phyloP scores from a whole-genome alignment of 2,888 invertebrate species.

The Gasteruption jaculator region DNA sequence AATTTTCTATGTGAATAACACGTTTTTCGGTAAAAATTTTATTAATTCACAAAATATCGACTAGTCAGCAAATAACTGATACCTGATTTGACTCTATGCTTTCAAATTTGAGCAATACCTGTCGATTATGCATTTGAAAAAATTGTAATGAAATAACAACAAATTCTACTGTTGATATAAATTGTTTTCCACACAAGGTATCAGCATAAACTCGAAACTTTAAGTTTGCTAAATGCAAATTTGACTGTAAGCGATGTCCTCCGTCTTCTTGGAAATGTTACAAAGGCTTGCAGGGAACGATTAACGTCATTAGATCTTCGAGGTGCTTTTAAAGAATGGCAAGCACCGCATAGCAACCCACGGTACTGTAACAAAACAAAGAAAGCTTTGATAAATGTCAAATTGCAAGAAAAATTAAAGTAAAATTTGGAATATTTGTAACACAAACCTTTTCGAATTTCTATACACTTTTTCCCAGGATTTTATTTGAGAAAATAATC shows the following conservation, averaged over 20 bases:
- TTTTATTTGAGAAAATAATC: too few species aligned
- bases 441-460: too few species aligned
- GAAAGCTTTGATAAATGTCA: too few species aligned
- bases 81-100: too few species aligned
- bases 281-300: slow-evolving; percentile 40
- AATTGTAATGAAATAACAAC: slow-evolving; percentile 1
- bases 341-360: slow-evolving; percentile 43
- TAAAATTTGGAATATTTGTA: too few species aligned
- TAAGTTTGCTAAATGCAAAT: slow-evolving; percentile 52
- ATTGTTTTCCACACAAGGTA: slow-evolving; percentile 41
- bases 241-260: slow-evolving; percentile 50
- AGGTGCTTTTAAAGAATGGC: slow-evolving; percentile 52
- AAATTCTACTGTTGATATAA: too few species aligned
- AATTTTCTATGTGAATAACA: too few species aligned
- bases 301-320: slow-evolving; percentile 50
- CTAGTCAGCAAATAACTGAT: too few species aligned
- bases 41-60: neutral
- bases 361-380: too few species aligned
- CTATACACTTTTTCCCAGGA: too few species aligned
- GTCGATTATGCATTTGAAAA: neutral
- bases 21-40: neutral
- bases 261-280: slow-evolving; percentile 48
- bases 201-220: slow-evolving; percentile 47
- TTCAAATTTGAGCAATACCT: too few species aligned
- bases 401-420: too few species aligned